Conservation (phyloP, 2,888 invertebrate genomes). For the Heliothis peltigera region DNA sequence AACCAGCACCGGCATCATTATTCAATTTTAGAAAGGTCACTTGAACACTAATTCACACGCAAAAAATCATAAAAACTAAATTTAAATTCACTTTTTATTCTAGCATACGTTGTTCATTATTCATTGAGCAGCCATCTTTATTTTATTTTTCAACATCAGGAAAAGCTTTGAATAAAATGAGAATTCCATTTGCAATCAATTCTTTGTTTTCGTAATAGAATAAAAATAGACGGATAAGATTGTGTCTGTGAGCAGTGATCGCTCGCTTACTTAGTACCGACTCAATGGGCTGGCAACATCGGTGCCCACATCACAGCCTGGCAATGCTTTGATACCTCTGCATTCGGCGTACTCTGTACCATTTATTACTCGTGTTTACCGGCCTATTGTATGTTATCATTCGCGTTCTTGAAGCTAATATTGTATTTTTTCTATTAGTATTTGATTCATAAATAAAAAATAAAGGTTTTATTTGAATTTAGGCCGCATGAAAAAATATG, state of each 20-base stretch:
- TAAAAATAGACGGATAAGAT: conserved; percentile 10
- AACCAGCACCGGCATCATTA: neutral
- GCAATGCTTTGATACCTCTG: conserved; percentile 38
- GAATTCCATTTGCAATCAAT: conserved; percentile 5
- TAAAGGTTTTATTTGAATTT: neutral
- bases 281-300: conserved; percentile 38
- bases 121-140: too few species aligned
- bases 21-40: neutral
- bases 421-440: too few species aligned
- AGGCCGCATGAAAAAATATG: too few species aligned
- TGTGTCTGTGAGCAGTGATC: conserved; percentile 14
- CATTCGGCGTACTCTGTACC: conserved; percentile 20
- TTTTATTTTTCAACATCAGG: too few species aligned
- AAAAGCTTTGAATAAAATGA: neutral
- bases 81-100: neutral
- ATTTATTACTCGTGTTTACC: conserved; percentile 4
- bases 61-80: too few species aligned
- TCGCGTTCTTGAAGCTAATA: neutral
- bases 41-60: neutral
- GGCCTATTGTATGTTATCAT: neutral
- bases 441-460: neutral
- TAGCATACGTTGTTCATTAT: too few species aligned
- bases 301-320: conserved; percentile 10
- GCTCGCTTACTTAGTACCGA: conserved; percentile 31
- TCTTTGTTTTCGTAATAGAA: conserved; percentile 6